A percentile compares a stretch with the other conserved stretches of the same genome.
phyloP scores from a whole-genome alignment of 2,797 vertebrate genomes.

The Girardinus metallicus region DNA sequence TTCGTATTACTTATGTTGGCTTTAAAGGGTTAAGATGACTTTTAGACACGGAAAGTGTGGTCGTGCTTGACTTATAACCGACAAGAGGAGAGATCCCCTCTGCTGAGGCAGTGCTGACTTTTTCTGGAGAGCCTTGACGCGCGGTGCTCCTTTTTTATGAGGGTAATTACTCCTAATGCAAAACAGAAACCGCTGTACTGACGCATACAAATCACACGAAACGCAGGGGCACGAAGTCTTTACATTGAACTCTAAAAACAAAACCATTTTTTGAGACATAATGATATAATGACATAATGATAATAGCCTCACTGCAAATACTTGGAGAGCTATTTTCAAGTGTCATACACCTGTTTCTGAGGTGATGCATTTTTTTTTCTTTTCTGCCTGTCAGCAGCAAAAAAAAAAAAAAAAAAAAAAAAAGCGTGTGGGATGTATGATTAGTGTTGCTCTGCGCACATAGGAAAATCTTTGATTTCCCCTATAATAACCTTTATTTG shows the following conservation, averaged over 20 bases:
- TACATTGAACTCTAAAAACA: slow-evolving; percentile 57
- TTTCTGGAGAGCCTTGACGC: slow-evolving; percentile 54
- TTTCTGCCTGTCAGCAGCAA: neutral
- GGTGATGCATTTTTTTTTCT: neutral
- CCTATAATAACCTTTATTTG: slow-evolving; percentile 41
- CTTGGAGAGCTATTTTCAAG: neutral
- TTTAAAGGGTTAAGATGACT: slow-evolving; percentile 18
- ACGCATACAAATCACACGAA: slow-evolving; percentile 76
- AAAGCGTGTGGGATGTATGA: neutral
- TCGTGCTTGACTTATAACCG: slow-evolving; percentile 14
- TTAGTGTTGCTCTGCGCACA: slow-evolving; percentile 14
- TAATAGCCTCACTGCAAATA: neutral
- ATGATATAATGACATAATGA: slow-evolving; percentile 1
- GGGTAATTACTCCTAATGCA: slow-evolving; percentile 79
- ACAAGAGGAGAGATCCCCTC: slow-evolving; percentile 35
- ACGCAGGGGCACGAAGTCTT: slow-evolving; percentile 46
- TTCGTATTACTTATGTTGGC: neutral
- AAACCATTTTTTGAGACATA: slow-evolving; percentile 16
- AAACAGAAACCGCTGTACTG: slow-evolving; percentile 77
- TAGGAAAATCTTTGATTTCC: slow-evolving; percentile 32
- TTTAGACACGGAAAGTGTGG: slow-evolving; percentile 46
- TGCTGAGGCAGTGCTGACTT: slow-evolving; percentile 44
- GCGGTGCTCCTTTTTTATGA: slow-evolving; percentile 70
- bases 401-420: neutral
- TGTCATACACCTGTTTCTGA: slow-evolving; percentile 5